Conservation (phyloP, 2,888 invertebrate species). For the Caradrina kadenii region DNA sequence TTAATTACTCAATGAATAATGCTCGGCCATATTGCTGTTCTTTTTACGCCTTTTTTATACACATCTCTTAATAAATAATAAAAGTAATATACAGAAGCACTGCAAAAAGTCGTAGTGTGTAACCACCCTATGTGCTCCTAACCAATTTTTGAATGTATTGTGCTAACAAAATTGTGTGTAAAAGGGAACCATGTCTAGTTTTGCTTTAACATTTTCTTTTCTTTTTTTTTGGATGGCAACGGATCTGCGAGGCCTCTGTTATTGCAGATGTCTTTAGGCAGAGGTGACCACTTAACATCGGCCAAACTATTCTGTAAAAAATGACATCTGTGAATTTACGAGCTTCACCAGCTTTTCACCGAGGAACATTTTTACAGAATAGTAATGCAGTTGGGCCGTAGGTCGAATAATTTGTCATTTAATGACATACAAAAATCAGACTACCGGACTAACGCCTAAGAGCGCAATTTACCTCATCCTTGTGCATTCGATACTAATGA, state of each 20-base stretch:
- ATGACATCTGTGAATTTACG: too few species aligned
- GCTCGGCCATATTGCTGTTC: too few species aligned
- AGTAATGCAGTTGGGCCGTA: too few species aligned
- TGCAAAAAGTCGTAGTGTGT: background rate
- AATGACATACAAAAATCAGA: background rate
- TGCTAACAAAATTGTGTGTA: conserved; percentile 18
- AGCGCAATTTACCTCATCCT: background rate
- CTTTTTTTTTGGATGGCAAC: background rate
- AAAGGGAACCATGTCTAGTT: background rate
- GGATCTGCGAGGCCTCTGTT: too few species aligned
- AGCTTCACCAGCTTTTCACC: too few species aligned
- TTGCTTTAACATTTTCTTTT: background rate
- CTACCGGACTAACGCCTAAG: background rate
- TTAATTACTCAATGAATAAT: too few species aligned
- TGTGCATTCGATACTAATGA: conserved; percentile 23
- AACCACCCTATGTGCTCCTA: background rate
- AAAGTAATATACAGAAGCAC: background rate
- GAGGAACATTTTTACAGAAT: too few species aligned
- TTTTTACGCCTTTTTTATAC: too few species aligned
- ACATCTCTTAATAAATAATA: too few species aligned
- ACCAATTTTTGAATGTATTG: conserved; percentile 6
- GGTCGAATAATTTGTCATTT: too few species aligned
- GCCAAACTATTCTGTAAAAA: too few species aligned
- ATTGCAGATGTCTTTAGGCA: background rate
- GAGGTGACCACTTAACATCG: too few species aligned